These are phyloP conservation scores for Daubentonia madagascariensis DNA, from an alignment of 2,113 vertebrate genomes.

Conservation along the genomic window DNA sequence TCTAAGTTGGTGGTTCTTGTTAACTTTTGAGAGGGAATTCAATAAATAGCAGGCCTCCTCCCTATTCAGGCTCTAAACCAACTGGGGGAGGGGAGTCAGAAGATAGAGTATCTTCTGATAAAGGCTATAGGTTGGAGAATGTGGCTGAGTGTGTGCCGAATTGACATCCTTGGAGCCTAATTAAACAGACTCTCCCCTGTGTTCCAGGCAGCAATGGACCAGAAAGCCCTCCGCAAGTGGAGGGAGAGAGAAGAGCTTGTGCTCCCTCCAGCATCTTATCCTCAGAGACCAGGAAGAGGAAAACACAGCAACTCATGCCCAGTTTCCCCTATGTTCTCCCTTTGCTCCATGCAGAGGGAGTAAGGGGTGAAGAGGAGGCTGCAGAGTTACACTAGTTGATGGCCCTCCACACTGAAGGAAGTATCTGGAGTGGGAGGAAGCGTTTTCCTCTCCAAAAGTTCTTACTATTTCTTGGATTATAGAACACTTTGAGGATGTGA, in stretches of 20 bases:
- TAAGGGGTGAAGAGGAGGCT: not conserved
- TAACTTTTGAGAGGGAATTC: not conserved
- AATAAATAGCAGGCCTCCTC: not conserved
- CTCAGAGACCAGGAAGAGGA: not conserved
- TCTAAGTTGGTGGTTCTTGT: not conserved
- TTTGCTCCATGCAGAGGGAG: not conserved
- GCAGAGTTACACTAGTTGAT: fast-evolving
- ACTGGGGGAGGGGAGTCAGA: not conserved
- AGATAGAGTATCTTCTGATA: not conserved
- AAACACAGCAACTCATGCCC: not conserved
- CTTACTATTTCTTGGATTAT: not conserved
- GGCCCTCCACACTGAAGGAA: not conserved
- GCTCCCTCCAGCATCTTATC: not conserved
- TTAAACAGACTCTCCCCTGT: not conserved
- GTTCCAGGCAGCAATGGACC: not conserved
- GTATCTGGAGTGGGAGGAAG: not conserved
- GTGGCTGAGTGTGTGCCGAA: not conserved
- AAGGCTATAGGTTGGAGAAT: not conserved
- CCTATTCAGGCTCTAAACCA: not conserved
- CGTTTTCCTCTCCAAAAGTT: not conserved
- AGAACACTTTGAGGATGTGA: not conserved
- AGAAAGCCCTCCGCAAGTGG: not conserved
- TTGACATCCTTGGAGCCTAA: not conserved
- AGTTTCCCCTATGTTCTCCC: not conserved
- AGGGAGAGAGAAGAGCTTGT: not conserved